Percentiles rank a stretch among this genome's conserved stretches.
These are phyloP conservation scores for Anoplopoma fimbria DNA, from an alignment of 2,113 vertebrate species.

Conservation along the genomic window DNA sequence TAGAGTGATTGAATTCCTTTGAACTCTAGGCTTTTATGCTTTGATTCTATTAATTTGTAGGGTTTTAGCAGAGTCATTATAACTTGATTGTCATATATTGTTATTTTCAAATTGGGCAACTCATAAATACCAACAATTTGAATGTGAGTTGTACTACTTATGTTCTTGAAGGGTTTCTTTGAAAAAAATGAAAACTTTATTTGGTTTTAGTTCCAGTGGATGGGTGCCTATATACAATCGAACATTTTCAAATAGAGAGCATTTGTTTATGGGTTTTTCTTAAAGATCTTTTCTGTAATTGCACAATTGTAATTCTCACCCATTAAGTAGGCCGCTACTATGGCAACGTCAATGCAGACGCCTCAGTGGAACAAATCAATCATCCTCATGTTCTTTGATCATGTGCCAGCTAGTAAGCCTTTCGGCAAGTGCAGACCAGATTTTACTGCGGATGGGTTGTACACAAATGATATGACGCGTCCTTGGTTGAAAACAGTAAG, in stretches of 20 bases:
- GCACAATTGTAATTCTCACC: too few species aligned
- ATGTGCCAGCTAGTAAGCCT: neutral
- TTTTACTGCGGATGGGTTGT: neutral
- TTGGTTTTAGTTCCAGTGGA: too few species aligned
- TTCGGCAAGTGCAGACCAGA: neutral
- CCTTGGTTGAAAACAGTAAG: neutral
- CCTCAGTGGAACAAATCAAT: neutral
- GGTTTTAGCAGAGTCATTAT: neutral
- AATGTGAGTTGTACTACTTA: neutral
- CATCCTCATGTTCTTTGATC: neutral
- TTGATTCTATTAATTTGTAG: neutral
- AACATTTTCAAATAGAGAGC: too few species aligned
- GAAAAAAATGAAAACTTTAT: neutral
- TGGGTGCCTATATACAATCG: too few species aligned
- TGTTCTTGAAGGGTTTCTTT: neutral
- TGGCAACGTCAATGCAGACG: neutral
- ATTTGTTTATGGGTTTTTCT: too few species aligned
- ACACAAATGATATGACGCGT: neutral
- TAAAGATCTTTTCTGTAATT: too few species aligned
- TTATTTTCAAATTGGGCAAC: neutral
- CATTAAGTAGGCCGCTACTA: neutral
- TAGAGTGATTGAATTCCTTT: neutral
- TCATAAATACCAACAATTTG: neutral
- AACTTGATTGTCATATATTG: neutral
- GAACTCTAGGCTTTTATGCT: neutral